Percentiles rank a stretch among this genome's conserved stretches.
These are phyloP conservation scores for Coelopa pilipes DNA, from an alignment of 2,888 invertebrate species.

Conservation along the genomic window DNA sequence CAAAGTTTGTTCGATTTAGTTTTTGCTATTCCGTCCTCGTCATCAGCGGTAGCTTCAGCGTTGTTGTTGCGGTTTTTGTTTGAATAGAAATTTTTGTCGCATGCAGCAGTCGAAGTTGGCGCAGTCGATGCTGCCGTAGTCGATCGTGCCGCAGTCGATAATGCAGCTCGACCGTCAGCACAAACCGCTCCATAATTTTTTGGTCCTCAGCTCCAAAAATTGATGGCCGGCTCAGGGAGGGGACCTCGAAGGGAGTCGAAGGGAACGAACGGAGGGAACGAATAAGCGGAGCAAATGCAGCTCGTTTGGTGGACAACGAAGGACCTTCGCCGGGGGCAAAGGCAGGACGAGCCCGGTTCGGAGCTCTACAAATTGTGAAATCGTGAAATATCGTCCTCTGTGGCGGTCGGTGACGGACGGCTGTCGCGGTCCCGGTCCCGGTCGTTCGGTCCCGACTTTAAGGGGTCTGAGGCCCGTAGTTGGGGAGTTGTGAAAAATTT, in stretches of 20 bases:
- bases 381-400: no score
- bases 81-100: background rate
- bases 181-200: slow-evolving; percentile 15
- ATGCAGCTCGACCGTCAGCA: slow-evolving; percentile 16
- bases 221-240: background rate
- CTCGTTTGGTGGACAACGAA: background rate
- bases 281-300: background rate
- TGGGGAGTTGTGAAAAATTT: no score
- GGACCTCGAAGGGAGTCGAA: background rate
- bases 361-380: no score
- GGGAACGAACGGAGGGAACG: background rate
- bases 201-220: background rate
- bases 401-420: no score
- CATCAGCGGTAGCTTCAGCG: background rate
- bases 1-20: background rate
- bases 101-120: background rate
- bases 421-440: no score
- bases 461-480: no score
- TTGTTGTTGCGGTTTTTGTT: background rate
- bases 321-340: background rate
- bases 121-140: background rate
- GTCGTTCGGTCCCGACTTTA: no score
- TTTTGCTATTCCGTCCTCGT: background rate
- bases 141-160: slow-evolving; percentile 11
- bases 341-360: background rate